Evolutionary conservation across 1,140 invertebrate species (phyloP), one percentile per base, ranked within the genome.

Genomic region (Drosophila repleta): DNA sequence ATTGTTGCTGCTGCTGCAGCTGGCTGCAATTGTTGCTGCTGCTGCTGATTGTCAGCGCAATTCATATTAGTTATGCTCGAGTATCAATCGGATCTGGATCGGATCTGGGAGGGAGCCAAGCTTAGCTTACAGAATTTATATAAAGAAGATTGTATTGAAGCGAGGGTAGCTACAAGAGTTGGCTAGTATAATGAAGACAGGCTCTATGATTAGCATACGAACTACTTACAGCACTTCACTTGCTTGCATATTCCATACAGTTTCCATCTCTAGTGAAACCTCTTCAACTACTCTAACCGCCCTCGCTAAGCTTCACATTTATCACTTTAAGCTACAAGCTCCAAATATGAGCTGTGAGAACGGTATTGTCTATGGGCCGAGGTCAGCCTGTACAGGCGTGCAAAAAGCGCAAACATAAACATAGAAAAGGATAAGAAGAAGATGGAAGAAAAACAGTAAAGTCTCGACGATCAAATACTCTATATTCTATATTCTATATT

Each of bases 251-350:
- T 24, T 24, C 4, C 2, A 24, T 24, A 3, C 21, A 10, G 10
- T 32, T 32, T 10, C 29, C 1, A 0, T 32, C 26, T 1, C 37
- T 39, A 5, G 37, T 17, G 1, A 0, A 17, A 17, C 5, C n/a
- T 15, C 20, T 4, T 7, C 43, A 46, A 13, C 52, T 15, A n/a
- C 20, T 55, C 1, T n/a, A 55, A 24, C 52, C 8, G 15, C 3
- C 52, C 32, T 55, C 32, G 35, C 18, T 21, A n/a, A 15, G 6
- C 35, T 4, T 21, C 8, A 20, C 20, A 55, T 39, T 77, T 79
- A 37, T 79, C 70, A 79, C 69, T 63, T 79, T 70, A 37, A 79
- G 75, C 75, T 75, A 75, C 67, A 51, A 73, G 68, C 75, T 79
- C 53, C 75, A 79, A 68, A 74, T 79, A n/a, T n/a, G n/a, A n/a